Conservation (phyloP, 2,888 invertebrate species). For the Noctua comes region DNA sequence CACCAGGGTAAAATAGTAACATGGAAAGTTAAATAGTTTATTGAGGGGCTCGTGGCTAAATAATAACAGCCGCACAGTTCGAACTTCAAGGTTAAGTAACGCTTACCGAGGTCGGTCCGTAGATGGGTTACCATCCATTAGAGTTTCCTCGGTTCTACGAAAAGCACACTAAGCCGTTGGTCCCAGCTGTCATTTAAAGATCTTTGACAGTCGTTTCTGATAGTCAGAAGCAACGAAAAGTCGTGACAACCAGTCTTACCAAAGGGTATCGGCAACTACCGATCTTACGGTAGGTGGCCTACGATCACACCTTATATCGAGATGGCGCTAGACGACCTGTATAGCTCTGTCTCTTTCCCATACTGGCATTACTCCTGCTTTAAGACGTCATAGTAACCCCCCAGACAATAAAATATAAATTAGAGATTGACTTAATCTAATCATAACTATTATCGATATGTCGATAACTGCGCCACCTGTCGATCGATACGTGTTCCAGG, state of each 20-base stretch:
- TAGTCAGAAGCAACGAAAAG: neutral
- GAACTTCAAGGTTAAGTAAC: neutral
- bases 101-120: neutral
- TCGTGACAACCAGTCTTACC: neutral
- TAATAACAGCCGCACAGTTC: neutral
- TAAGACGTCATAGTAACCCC: too few relatives aligned
- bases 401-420: conserved; percentile 27
- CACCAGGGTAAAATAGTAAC: neutral
- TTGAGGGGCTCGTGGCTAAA: neutral
- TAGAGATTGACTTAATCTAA: conserved; percentile 41
- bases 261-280: neutral
- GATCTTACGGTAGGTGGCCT: neutral
- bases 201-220: neutral
- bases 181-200: neutral
- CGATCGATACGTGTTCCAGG: conserved; percentile 72
- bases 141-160: neutral
- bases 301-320: too few relatives aligned
- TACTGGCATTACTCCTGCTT: too few relatives aligned
- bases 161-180: neutral
- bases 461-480: conserved; percentile 70
- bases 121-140: neutral
- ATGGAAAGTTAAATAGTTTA: neutral
- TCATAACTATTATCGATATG: conserved; percentile 48
- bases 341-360: too few relatives aligned
- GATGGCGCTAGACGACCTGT: too few relatives aligned